These are phyloP conservation scores for Jacana jacana DNA, from an alignment of 2,113 vertebrate genomes.

Conservation along the genomic window DNA sequence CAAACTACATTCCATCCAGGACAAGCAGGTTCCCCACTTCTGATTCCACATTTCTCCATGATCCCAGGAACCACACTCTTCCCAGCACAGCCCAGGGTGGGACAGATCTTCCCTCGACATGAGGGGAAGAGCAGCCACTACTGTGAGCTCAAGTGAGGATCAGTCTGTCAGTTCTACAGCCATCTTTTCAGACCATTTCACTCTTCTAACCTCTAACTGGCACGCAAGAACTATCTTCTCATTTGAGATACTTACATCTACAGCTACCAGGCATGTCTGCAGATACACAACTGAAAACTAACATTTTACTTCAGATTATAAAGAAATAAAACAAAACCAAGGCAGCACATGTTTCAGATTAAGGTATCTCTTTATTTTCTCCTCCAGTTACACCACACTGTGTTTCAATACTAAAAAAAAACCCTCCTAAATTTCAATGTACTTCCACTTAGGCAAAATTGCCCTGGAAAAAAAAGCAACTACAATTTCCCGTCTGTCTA, in stretches of 20 bases:
- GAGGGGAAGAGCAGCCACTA: not conserved
- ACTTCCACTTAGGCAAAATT: not conserved
- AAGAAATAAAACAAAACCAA: not conserved
- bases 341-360: not conserved
- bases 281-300: not conserved
- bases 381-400: not conserved
- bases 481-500: not conserved
- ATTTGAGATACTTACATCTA: not conserved
- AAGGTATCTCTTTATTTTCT: not conserved
- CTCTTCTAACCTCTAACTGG: not conserved
- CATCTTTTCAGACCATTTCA: not conserved
- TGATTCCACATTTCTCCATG: not conserved
- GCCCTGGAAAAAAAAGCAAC: not conserved
- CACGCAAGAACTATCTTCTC: not conserved
- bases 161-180: not conserved
- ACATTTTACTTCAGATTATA: not conserved
- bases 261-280: not conserved
- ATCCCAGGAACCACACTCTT: not conserved
- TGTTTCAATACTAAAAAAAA: not conserved
- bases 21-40: not conserved
- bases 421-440: not conserved
- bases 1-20: not conserved
- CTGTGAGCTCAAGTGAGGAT: not conserved
- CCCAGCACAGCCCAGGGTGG: not conserved
- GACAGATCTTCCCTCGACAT: fast-evolving